Evolutionary conservation across 2,113 vertebrate species (phyloP), one percentile per base, ranked within the genome.

Genomic region (Gopherus flavomarginatus): DNA sequence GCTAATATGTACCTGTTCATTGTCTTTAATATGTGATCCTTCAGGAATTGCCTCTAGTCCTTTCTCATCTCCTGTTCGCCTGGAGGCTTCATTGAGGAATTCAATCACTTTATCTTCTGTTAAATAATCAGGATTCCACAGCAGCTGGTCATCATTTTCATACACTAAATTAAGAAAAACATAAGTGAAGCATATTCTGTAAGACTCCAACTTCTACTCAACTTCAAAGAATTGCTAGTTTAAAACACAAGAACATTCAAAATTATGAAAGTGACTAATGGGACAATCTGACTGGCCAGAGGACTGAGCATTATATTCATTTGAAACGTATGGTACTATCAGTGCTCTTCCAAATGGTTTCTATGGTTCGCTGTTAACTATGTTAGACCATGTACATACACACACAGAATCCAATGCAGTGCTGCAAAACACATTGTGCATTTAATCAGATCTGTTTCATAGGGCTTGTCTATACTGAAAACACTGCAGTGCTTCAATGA

Each of bases 121-220:
- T 85, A 99, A 97, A 96, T 98, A 98, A 90, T 99, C 99, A 0
- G 99, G 99, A 89, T 99, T 99, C 99, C 99, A 99, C 89, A 99
- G 97, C 69, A 99, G 98, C 97, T 99, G 99, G 98, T 99, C 99
- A 57, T 99, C 99, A 3, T 99, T 99, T 96, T 99, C 99, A 98
- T 99, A 99, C 62, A 99, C 99, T 99, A 97, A 22, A 95, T 82
- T 49, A 86, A 54, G 91, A 92, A 96, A 90, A 50, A 81, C 44
- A 16, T 81, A 19, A 81, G 38, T 8, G 4, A 44, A 78, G 87
- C 14, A 21, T 57, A 85, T 72, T 72, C n/a, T 38, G 19, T 72
- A 72, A 72, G n/a, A 72, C 4, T 44, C n/a, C n/a, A 27, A 29
- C 24, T 78, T 78, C 42, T 78, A 47, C 4, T 47, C 24, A 78